Evolutionary conservation across 1,140 invertebrate species (phyloP).

Genomic region (Monochamus saltuarius): DNA sequence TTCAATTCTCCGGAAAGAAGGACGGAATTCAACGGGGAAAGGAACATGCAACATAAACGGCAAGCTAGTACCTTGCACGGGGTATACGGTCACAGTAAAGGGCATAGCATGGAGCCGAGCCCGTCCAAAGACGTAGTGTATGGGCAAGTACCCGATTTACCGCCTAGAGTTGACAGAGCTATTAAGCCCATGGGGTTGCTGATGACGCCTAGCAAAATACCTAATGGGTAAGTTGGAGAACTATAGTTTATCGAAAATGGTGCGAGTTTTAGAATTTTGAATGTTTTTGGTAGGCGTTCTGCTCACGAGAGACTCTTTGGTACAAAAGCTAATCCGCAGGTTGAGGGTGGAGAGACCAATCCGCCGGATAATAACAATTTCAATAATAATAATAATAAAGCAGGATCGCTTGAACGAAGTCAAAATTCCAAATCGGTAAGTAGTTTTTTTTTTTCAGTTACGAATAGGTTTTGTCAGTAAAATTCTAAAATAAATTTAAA

Average conservation of each 20-base stretch:
- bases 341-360: slow-evolving; percentile 30
- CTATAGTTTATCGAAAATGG: no score
- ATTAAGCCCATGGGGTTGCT: slow-evolving; percentile 64
- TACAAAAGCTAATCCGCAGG: slow-evolving; percentile 43
- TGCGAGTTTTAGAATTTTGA: no score
- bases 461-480: no score
- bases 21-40: slow-evolving; percentile 36
- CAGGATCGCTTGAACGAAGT: slow-evolving; percentile 57
- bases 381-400: slow-evolving; percentile 37
- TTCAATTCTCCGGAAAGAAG: slow-evolving; percentile 28
- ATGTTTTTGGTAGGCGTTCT: slow-evolving; percentile 37
- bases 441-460: slow-evolving; percentile 12
- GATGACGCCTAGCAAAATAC: slow-evolving; percentile 44
- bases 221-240: slow-evolving; percentile 12
- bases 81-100: slow-evolving; percentile 40
- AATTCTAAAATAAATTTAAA: no score
- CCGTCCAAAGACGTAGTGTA: slow-evolving; percentile 45
- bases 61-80: slow-evolving; percentile 47
- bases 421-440: slow-evolving; percentile 61
- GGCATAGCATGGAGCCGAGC: slow-evolving; percentile 41
- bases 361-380: slow-evolving; percentile 21
- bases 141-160: slow-evolving; percentile 70
- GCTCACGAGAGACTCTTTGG: slow-evolving; percentile 67
- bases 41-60: slow-evolving; percentile 40
- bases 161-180: slow-evolving; percentile 78